Conservation (phyloP, 2,888 invertebrate genomes). For the Cerceris ruficornis region DNA sequence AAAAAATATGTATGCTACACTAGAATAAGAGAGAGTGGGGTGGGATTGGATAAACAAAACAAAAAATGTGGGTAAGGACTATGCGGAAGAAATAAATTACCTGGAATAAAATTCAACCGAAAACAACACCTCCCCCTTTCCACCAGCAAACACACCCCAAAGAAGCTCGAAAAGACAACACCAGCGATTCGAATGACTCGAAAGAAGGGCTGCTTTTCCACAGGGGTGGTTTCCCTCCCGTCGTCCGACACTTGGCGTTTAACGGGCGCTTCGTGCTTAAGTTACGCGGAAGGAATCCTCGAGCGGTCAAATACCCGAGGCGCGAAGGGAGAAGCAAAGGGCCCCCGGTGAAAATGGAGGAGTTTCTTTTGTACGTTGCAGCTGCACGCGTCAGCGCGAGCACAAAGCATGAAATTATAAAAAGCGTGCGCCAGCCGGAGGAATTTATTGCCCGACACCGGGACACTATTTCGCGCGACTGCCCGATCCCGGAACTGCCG, state of each 20-base stretch:
- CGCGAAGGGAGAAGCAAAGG: conserved; percentile 3
- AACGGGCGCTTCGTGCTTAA: conserved; percentile 69
- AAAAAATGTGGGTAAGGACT: no score
- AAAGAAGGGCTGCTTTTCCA: conserved; percentile 1
- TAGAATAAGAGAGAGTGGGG: no score
- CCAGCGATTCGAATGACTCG: not conserved
- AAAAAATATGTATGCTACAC: no score
- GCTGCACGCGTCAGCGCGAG: conserved; percentile 22
- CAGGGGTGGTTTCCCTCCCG: conserved; percentile 2
- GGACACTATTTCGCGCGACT: not conserved
- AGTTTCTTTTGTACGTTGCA: conserved; percentile 25
- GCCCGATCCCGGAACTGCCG: not conserved
- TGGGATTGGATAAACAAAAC: no score
- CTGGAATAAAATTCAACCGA: no score
- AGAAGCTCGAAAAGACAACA: not conserved
- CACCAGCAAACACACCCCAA: no score
- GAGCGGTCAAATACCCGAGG: conserved; percentile 70
- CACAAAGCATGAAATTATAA: conserved; percentile 29
- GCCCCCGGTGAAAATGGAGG: not conserved
- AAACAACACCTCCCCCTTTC: no score
- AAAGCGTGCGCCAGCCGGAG: conserved; percentile 14
- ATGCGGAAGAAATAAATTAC: no score
- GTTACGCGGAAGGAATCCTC: conserved; percentile 69
- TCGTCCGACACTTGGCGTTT: conserved; percentile 55
- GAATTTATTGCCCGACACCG: conserved; percentile 19